A percentile compares a stretch with the other conserved stretches of the same genome.
Conservation (phyloP, 1,140 invertebrate species). For the Nasonia vitripennis region DNA sequence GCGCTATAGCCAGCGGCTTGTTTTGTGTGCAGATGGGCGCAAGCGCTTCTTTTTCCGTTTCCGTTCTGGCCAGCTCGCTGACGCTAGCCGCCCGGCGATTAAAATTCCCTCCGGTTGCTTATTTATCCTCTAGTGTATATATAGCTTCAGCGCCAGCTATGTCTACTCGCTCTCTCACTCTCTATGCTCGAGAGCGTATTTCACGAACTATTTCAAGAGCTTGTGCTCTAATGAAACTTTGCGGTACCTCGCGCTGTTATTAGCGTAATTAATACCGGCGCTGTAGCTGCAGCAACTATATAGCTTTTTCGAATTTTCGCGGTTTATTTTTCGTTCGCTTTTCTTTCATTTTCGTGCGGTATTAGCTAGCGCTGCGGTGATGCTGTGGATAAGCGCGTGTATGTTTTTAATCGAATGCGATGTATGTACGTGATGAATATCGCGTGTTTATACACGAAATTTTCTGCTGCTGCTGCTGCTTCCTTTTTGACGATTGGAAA, state of each 20-base stretch:
- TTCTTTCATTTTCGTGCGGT: too few species aligned
- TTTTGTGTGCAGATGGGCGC: not conserved
- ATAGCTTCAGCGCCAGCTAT: too few species aligned
- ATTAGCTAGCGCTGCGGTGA: too few species aligned
- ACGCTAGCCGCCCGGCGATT: not conserved
- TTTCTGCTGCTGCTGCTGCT: too few species aligned
- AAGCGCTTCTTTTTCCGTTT: not conserved
- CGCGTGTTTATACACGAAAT: too few species aligned
- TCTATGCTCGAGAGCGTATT: not conserved
- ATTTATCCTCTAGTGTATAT: not conserved
- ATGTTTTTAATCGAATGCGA: too few species aligned
- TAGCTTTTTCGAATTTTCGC: not conserved
- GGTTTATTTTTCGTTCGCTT: not conserved
- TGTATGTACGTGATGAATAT: too few species aligned
- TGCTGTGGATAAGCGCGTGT: too few species aligned
- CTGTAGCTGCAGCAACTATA: not conserved
- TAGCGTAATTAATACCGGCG: not conserved
- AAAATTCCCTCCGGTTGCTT: not conserved
- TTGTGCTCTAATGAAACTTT: not conserved
- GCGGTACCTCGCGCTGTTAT: not conserved
- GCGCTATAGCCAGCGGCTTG: not conserved
- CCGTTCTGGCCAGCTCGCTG: not conserved
- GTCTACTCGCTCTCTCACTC: not conserved
- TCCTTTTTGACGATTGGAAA: too few species aligned
- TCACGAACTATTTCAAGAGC: slow-evolving; percentile 4